Evolutionary conservation across 2,797 vertebrate species (phyloP).

Genomic region (Emydoidea blandingii): DNA sequence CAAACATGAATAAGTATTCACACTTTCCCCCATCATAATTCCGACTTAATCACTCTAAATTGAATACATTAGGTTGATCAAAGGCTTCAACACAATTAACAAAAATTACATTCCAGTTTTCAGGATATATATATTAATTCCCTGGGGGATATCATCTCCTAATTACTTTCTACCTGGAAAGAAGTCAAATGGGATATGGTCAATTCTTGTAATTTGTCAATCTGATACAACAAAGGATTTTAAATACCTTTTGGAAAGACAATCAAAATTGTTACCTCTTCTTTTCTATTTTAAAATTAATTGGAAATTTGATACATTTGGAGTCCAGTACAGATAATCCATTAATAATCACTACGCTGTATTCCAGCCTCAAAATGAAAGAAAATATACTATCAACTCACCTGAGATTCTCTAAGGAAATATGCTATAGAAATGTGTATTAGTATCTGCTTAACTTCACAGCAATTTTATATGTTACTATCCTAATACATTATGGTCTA

Average conservation of each 20-base stretch:
- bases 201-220: too few relatives aligned
- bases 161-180: not conserved
- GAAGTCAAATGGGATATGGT: too few relatives aligned
- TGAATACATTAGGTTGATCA: not conserved
- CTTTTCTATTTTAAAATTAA: not conserved
- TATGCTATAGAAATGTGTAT: not conserved
- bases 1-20: not conserved
- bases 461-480: conserved; percentile 7
- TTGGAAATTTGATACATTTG: not conserved
- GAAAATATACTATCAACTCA: not conserved
- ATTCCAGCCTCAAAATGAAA: not conserved
- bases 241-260: not conserved
- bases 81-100: not conserved
- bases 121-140: too few relatives aligned
- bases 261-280: not conserved
- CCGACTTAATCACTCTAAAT: not conserved
- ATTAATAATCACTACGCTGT: not conserved
- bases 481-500: not conserved
- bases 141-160: not conserved
- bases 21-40: too few relatives aligned
- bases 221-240: not conserved
- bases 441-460: not conserved
- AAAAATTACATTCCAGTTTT: not conserved
- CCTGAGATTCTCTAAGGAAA: not conserved
- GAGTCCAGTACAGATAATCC: not conserved